phyloP scores from a whole-genome alignment of 2,888 invertebrate species.

The Dasysyrphus albostriatus region DNA sequence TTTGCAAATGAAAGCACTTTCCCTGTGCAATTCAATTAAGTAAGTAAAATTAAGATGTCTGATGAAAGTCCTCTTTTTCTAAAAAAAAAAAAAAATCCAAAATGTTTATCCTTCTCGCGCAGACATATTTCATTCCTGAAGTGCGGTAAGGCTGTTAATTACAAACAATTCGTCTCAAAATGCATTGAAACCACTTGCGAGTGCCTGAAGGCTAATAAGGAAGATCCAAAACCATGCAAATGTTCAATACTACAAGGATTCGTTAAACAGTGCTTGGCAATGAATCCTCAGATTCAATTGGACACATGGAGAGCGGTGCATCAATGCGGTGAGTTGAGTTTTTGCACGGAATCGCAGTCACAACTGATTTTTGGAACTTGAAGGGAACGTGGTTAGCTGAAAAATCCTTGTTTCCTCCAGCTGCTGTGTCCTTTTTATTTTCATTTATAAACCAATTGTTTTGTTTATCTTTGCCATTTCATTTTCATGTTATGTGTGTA shows the following conservation, averaged over 20 bases:
- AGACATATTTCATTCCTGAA: constrained; percentile 87
- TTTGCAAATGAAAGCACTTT: constrained; percentile 87
- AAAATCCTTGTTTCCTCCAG: too few species aligned
- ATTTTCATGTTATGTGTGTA: too few species aligned
- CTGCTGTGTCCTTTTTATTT: not conserved
- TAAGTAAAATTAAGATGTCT: constrained; percentile 81
- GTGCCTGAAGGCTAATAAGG: constrained; percentile 86
- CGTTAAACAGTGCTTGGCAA: constrained; percentile 89
- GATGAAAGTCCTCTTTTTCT: not conserved
- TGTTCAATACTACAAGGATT: constrained; percentile 89
- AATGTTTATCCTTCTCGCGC: constrained; percentile 63
- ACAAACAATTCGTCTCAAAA: constrained; percentile 88
- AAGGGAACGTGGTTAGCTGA: too few species aligned
- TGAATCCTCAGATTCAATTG: constrained; percentile 87
- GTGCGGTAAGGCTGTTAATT: constrained; percentile 87
- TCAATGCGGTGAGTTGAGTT: constrained; percentile 86
- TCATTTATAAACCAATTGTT: constrained; percentile 66
- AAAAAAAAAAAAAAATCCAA: not conserved
- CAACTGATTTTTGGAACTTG: too few species aligned
- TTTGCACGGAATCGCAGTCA: not conserved
- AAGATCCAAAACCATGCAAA: constrained; percentile 85
- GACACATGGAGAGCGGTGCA: constrained; percentile 89
- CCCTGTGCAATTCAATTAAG: constrained; percentile 88
- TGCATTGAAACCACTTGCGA: constrained; percentile 91
- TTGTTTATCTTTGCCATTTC: too few species aligned